These are phyloP conservation scores for Sapayoa aenigma DNA, from an alignment of 2,113 vertebrate genomes.

Conservation along the genomic window DNA sequence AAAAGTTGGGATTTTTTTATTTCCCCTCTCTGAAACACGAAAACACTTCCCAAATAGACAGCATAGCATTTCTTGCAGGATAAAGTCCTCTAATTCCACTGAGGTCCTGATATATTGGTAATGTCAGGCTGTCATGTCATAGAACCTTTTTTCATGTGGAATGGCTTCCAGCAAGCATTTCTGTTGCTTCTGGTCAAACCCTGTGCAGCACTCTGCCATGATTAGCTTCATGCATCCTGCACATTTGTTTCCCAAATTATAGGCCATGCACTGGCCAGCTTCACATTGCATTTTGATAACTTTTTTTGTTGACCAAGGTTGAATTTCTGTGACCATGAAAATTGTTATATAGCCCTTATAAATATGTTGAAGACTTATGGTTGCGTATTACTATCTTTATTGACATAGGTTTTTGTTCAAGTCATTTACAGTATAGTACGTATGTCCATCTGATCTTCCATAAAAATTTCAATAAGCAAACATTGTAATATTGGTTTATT, in stretches of 20 bases:
- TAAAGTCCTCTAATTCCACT: neutral
- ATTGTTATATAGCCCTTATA: neutral
- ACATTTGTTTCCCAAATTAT: conserved; percentile 24
- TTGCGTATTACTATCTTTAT: neutral
- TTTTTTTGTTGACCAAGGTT: neutral
- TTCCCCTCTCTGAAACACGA: neutral
- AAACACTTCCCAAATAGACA: neutral
- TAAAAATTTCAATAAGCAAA: neutral
- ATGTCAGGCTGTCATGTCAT: conserved; percentile 58
- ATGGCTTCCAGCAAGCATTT: conserved; percentile 47
- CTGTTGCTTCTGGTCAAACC: conserved; percentile 32
- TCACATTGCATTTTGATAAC: conserved; percentile 34
- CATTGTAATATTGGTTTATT: neutral
- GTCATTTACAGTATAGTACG: neutral
- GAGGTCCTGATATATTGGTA: conserved; percentile 41
- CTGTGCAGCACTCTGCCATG: neutral
- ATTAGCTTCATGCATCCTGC: conserved; percentile 28
- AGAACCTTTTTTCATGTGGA: conserved; percentile 15
- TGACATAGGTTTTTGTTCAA: neutral
- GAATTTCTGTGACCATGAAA: neutral
- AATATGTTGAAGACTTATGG: neutral
- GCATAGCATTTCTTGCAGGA: neutral
- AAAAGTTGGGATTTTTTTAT: neutral
- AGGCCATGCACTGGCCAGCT: neutral
- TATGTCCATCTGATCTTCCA: neutral